These are phyloP conservation scores for Agriopis marginaria DNA, from an alignment of 2,888 invertebrate genomes.

Conservation along the genomic window DNA sequence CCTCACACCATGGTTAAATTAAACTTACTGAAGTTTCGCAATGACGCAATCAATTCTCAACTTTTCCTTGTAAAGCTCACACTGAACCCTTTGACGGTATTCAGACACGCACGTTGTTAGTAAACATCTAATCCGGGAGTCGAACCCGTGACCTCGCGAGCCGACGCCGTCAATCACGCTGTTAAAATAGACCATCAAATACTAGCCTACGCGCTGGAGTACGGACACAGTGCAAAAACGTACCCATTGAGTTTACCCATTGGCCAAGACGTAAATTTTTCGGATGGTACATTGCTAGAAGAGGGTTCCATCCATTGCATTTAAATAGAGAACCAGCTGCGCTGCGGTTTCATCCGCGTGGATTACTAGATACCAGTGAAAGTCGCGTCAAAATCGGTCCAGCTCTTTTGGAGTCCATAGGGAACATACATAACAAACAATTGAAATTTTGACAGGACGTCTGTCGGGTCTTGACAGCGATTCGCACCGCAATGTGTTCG, in stretches of 20 bases:
- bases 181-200: slow-evolving; percentile 36
- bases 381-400: no score
- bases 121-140: slow-evolving; percentile 37
- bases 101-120: slow-evolving; percentile 29
- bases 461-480: no score
- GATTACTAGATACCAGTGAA: no score
- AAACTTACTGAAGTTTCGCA: slow-evolving; percentile 4
- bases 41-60: slow-evolving; percentile 12
- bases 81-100: slow-evolving; percentile 15
- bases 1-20: slow-evolving; percentile 4
- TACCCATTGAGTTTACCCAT: neutral
- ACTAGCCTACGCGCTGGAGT: slow-evolving; percentile 29
- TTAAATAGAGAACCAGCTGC: no score
- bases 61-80: slow-evolving; percentile 14
- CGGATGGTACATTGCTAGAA: no score
- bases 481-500: no score
- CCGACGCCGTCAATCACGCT: slow-evolving; percentile 29
- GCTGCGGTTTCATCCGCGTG: no score
- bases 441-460: no score
- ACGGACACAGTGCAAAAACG: slow-evolving; percentile 12
- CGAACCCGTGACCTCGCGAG: slow-evolving; percentile 37
- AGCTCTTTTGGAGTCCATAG: no score
- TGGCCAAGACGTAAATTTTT: no score
- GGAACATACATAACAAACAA: no score
- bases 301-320: no score